phyloP scores from a whole-genome alignment of 2,113 vertebrate genomes.

The Cyanoramphus novaezelandiae region DNA sequence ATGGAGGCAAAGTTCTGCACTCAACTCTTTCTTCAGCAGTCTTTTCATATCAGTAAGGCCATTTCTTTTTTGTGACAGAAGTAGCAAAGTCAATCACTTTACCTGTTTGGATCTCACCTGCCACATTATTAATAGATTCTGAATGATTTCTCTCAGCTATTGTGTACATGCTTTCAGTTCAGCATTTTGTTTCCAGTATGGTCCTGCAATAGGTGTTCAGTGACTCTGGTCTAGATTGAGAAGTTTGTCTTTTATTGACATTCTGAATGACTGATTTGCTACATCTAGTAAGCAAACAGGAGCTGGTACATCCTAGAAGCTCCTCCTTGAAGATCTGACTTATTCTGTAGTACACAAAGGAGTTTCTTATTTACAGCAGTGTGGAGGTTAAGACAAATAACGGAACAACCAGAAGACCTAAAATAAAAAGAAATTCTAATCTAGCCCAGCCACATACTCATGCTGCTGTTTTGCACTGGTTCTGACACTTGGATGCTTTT shows the following conservation, averaged over 20 bases:
- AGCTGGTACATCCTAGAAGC: neutral
- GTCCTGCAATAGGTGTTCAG: neutral
- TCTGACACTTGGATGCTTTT: neutral
- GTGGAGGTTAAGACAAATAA: neutral
- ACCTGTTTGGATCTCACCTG: neutral
- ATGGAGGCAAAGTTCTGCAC: neutral
- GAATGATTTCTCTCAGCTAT: neutral
- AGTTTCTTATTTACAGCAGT: neutral
- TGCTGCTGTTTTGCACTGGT: neutral
- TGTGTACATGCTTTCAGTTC: neutral
- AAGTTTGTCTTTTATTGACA: neutral
- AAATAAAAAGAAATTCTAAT: neutral
- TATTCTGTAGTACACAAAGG: neutral
- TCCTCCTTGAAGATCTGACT: neutral
- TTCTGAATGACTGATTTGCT: neutral
- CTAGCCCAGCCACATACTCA: accelerated
- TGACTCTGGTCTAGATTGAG: neutral
- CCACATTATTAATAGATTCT: neutral
- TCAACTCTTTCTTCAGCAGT: neutral
- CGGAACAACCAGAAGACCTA: neutral
- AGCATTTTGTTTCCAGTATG: neutral
- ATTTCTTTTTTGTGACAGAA: neutral
- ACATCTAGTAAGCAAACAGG: neutral
- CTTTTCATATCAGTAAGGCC: neutral
- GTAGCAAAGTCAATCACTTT: neutral